These are phyloP conservation scores for Aradophagus sp. DNA, from an alignment of 1,140 invertebrate genomes.

Conservation along the genomic window DNA sequence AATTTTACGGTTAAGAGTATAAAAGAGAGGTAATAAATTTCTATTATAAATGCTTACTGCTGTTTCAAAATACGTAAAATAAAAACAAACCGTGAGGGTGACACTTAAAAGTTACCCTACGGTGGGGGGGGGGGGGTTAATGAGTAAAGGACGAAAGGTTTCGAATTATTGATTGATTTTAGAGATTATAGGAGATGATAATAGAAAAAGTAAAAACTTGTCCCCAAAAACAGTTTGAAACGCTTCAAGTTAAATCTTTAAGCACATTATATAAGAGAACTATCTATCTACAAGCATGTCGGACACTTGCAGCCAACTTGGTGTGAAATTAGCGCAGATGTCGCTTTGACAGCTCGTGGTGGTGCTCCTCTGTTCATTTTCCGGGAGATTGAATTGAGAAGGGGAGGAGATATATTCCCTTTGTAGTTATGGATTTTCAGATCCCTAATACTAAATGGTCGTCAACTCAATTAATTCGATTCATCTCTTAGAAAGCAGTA, in stretches of 20 bases:
- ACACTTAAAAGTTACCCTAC: no score
- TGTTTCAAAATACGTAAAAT: no score
- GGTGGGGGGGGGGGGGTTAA: no score
- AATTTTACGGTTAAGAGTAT: no score
- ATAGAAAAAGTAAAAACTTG: no score
- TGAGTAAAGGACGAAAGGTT: no score
- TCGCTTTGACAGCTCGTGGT: conserved; percentile 70
- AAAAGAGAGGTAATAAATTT: no score
- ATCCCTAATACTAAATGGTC: conserved; percentile 64
- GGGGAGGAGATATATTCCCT: conserved; percentile 46
- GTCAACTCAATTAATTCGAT: conserved; percentile 60
- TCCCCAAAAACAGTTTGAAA: conserved; percentile 6
- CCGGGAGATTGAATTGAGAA: conserved; percentile 72
- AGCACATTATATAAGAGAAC: conserved; percentile 54
- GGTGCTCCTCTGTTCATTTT: conserved; percentile 73
- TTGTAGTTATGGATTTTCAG: conserved; percentile 66
- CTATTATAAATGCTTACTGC: no score
- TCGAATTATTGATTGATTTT: no score
- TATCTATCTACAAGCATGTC: conserved; percentile 55
- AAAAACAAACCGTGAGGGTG: no score
- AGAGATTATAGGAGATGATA: no score
- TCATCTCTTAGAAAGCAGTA: conserved; percentile 60
- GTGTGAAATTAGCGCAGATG: conserved; percentile 76
- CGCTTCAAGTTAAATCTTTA: conserved; percentile 31
- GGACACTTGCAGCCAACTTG: conserved; percentile 68